A percentile compares a stretch with the other conserved stretches of the same genome.
phyloP scores from a whole-genome alignment of 2,888 invertebrate genomes.

The Palloptera scutellata region DNA sequence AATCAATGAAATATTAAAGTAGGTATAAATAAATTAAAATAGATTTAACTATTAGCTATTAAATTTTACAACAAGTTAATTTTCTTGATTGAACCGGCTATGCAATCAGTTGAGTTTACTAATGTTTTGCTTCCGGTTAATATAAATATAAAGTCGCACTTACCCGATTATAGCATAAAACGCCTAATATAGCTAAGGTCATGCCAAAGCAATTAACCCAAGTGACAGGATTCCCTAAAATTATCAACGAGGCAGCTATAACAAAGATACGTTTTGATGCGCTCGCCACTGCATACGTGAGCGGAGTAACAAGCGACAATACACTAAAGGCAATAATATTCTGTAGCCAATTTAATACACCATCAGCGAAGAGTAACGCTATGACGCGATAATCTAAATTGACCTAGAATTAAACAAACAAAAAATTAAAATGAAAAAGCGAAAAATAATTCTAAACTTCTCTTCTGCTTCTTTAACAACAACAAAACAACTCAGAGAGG shows the following conservation, averaged over 20 bases:
- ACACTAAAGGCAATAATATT: conserved; percentile 95
- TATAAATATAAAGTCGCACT: conserved; percentile 29
- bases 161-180: conserved; percentile 89
- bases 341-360: conserved; percentile 91
- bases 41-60: too few relatives aligned
- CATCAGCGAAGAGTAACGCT: conserved; percentile 77
- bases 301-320: conserved; percentile 87
- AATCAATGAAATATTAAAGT: too few relatives aligned
- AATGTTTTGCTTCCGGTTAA: neutral
- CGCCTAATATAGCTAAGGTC: conserved; percentile 88
- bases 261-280: conserved; percentile 93
- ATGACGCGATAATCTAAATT: conserved; percentile 68
- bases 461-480: too few relatives aligned
- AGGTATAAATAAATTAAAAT: too few relatives aligned
- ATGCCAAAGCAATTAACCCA: conserved; percentile 87
- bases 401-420: conserved; percentile 60
- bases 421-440: conserved; percentile 1
- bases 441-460: neutral
- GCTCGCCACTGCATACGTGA: conserved; percentile 95
- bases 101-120: neutral
- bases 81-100: neutral
- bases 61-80: too few relatives aligned
- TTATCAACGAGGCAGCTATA: conserved; percentile 85
- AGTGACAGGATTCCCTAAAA: conserved; percentile 92
- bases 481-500: too few relatives aligned